Conservation (phyloP, 2,113 vertebrate species). For the Podiceps cristatus region DNA sequence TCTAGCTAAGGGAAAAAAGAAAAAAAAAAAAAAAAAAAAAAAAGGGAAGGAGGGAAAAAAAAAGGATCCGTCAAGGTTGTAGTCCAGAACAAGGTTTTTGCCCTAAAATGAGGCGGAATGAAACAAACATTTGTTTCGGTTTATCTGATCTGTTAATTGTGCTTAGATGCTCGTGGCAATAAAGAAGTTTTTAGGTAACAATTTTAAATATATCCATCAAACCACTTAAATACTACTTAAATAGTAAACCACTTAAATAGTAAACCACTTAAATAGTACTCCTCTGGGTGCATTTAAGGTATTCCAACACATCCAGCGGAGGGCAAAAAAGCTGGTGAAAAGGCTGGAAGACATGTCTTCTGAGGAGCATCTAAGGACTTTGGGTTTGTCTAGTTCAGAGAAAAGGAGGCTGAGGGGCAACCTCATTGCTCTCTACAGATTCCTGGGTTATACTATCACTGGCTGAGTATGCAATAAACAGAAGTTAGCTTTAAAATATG, state of each 20-base stretch:
- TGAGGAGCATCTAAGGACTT: not conserved
- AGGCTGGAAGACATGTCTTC: fast-evolving
- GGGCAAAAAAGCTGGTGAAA: not conserved
- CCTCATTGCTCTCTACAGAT: not conserved
- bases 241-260: not conserved
- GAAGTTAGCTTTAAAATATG: not conserved
- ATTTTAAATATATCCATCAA: not conserved
- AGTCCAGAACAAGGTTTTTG: not conserved
- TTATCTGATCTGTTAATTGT: not conserved
- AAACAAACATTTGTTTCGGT: fast-evolving
- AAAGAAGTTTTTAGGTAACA: not conserved
- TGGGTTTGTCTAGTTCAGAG: not conserved
- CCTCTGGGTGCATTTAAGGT: not conserved
- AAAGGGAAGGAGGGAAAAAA: not conserved
- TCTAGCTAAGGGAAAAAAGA: not conserved
- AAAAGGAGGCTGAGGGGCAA: not conserved
- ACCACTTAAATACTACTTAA: not conserved
- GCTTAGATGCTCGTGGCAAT: not conserved
- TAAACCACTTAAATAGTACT: not conserved
- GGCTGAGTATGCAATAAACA: not conserved
- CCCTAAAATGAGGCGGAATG: not conserved
- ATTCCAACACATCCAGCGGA: not conserved
- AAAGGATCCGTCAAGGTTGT: not conserved
- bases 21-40: not conserved
- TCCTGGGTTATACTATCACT: not conserved